phyloP scores from a whole-genome alignment of 92 coral and sea anemone genomes.

The Bergia sp. region DNA sequence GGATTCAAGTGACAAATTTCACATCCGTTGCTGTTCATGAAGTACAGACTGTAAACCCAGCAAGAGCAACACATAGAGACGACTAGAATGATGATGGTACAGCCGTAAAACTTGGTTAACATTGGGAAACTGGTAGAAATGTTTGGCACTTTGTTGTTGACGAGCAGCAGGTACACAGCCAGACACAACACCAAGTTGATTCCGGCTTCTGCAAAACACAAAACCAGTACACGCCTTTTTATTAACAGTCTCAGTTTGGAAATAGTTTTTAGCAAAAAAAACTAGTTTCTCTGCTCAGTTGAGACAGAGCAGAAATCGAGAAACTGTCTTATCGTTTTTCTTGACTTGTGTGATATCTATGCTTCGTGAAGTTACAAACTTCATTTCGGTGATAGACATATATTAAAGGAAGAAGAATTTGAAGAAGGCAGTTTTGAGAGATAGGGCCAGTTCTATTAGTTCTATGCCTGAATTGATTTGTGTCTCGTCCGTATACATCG shows the following conservation, averaged over 20 bases:
- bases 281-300: not conserved
- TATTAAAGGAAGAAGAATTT: too few species aligned
- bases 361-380: too few species aligned
- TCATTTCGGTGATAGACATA: too few species aligned
- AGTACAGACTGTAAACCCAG: constrained; percentile 86
- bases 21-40: constrained; percentile 88
- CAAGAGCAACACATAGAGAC: constrained; percentile 85
- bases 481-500: too few species aligned
- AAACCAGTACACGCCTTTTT: not conserved
- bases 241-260: not conserved
- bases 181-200: constrained; percentile 88
- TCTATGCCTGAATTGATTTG: too few species aligned
- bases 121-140: constrained; percentile 90
- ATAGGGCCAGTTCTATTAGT: too few species aligned
- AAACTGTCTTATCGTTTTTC: too few species aligned
- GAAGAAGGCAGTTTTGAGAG: too few species aligned
- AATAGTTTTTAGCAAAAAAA: not conserved
- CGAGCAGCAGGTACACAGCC: constrained; percentile 86
- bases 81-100: constrained; percentile 84
- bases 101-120: constrained; percentile 92
- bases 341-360: not conserved
- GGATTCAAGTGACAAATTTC: constrained; percentile 64
- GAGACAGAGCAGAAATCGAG: not conserved
- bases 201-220: constrained; percentile 81
- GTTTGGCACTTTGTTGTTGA: constrained; percentile 89